Conservation (phyloP, 2,113 vertebrate genomes). For the Ancistrus triradiatus region DNA sequence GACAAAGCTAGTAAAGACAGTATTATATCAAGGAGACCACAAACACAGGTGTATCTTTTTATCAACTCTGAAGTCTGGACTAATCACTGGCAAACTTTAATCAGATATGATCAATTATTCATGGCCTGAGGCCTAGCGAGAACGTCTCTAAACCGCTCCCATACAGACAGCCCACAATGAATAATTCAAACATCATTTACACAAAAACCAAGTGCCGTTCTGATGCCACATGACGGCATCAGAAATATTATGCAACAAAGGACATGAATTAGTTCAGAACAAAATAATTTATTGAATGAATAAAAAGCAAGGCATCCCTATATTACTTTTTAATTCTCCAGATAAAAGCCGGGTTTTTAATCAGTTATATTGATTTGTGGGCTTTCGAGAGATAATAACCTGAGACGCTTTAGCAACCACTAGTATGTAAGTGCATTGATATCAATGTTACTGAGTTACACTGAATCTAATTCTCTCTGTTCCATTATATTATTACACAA, state of each 20-base stretch:
- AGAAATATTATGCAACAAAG: constrained; percentile 71
- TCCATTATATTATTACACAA: constrained; percentile 11
- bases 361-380: neutral
- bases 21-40: constrained; percentile 55
- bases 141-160: constrained; percentile 67
- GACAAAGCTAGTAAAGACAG: constrained; percentile 31
- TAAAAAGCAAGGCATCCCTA: neutral
- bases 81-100: constrained; percentile 78
- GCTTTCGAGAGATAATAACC: neutral
- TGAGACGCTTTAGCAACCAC: neutral
- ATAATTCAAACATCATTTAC: constrained; percentile 75
- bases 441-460: neutral
- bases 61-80: constrained; percentile 66
- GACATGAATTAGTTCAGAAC: constrained; percentile 64
- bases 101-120: constrained; percentile 79
- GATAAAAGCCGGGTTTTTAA: constrained; percentile 6
- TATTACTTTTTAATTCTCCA: neutral
- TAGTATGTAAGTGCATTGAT: constrained; percentile 5
- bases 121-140: constrained; percentile 69
- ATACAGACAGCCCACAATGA: constrained; percentile 67
- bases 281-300: constrained; percentile 28
- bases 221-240: constrained; percentile 71
- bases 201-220: constrained; percentile 70
- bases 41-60: constrained; percentile 70
- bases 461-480: constrained; percentile 1